Base-by-base conservation (phyloP, 2,797 vertebrate genomes). In the Pagetopsis macropterus region DNA sequence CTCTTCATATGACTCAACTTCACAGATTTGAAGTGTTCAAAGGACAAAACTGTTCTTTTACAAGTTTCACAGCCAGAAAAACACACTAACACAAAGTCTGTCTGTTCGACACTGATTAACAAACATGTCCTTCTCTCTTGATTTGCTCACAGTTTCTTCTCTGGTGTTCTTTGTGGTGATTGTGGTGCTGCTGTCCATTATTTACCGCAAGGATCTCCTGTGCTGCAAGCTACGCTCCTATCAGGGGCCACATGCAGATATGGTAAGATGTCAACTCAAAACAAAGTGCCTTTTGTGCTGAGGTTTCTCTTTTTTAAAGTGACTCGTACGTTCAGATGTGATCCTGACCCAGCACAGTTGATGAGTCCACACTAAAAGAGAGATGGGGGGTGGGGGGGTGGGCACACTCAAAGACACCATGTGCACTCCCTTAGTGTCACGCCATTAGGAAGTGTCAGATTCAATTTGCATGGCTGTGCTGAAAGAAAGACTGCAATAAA, bases 201-300 rank as follows among this genome's bases (percentile, higher is more conserved):
- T 96, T 58, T 96, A 94, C 82, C 93, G 94, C 72, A 93, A 90
- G 57, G 91, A 94, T 81, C 91, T 92, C 27, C 92, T 92, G 67
- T 95, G 95, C 91, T 96, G 96, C 93, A 96, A 94, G 77, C 89
- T 91, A 23, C 84, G 92, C 73, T 93, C 94, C 86, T 95, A 95
- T 87, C 95, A 91, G 78, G 91, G 93, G 60, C 91, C 94, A 50
- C 94, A 87, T 75, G 81, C 82, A 87, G 93, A 92, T 72, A 93
- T 91, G 92, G 95, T 92, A 88, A 92, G 93, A 70, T n/a, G 21
- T 14, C 59, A 50, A 78, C 45, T 45, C 61, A 49, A 62, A 72
- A 41, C 41, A 65, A 67, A 68, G 27, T 78, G 43, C 1, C 43
- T 67, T 76, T 78, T 79, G 59, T 83, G 79, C 62, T 76, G 54